Evolutionary conservation across 2,113 vertebrate species (phyloP), one percentile per base, ranked within the genome.

Genomic region (Oxyura jamaicensis): DNA sequence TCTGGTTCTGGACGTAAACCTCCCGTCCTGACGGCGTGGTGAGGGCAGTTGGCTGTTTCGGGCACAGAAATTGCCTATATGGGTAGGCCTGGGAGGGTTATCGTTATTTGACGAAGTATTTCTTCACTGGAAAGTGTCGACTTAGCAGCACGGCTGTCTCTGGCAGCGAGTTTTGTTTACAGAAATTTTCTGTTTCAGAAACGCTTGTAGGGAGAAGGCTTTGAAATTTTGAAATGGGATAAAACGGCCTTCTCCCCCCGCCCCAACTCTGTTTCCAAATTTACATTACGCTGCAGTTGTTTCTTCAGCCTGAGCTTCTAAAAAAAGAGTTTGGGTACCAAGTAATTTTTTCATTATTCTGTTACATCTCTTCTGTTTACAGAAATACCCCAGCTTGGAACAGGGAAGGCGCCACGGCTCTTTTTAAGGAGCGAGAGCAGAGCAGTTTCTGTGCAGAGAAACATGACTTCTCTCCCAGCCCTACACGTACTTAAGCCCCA

Each of bases 11-110:
- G 26, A 4, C 3, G 1, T 5, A 4, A 52, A 19, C 22, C 8
- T 21, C 33, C 58, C 6, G 2, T 59, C 41, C 68, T 62, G 52
- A 4, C 42, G 0, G 1, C 50, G 20, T 0, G 3, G 3, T 0
- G 1, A 3, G 67, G 31, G n/a, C 14, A 18, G 23, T 2, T 36
- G 76, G 6, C 13, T 13, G 1, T 1, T 53, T 39, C 4, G 33
- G 35, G 75, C 35, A 52, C n/a, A 74, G 50, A 88, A 84, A 59
- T 12, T 22, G 25, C 33, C 48, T 44, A 53, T 53, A 6, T 11
- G 79, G 78, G 69, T 91, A 7, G 18, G 12, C 46, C 20, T 42
- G 53, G 72, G 35, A 52, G 69, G 58, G 33, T 2, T 2, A 1
- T 25, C 83, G 78, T 65, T 20, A 29, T 71, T 59, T 3, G 2